These are phyloP conservation scores for Mnemiopsis leidyi DNA, from an alignment of 37 sponge, comb jelly and placozoan genomes.

Conservation along the genomic window DNA sequence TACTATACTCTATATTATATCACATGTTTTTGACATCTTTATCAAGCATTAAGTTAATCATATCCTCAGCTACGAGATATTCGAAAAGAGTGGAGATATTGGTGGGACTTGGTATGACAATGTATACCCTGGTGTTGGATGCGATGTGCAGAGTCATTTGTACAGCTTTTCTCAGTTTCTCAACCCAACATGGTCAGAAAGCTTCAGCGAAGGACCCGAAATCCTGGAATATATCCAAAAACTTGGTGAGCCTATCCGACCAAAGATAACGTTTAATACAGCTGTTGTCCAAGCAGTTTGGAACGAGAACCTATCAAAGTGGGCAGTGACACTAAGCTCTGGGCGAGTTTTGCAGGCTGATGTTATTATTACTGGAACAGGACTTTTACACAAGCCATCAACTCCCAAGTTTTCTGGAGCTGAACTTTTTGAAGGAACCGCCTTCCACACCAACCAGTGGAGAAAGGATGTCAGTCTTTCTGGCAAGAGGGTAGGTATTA, in stretches of 20 bases:
- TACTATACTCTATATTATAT: too few relatives aligned
- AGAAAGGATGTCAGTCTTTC: background rate
- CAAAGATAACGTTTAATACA: slow-evolving; percentile 39
- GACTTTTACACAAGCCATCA: background rate
- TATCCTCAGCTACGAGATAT: slow-evolving; percentile 8
- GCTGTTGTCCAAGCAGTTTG: background rate
- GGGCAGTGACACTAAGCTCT: background rate
- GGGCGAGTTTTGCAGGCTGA: background rate
- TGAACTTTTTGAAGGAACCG: slow-evolving; percentile 29
- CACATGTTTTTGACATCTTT: background rate
- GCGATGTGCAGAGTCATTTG: slow-evolving; percentile 44
- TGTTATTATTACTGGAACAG: slow-evolving; percentile 11
- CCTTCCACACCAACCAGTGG: slow-evolving; percentile 51
- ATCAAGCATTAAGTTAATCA: background rate
- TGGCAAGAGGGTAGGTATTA: slow-evolving; percentile 12
- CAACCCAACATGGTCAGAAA: slow-evolving; percentile 21
- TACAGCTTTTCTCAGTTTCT: slow-evolving; percentile 20
- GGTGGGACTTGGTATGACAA: slow-evolving; percentile 64
- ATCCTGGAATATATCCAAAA: slow-evolving; percentile 17
- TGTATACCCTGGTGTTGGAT: slow-evolving; percentile 55
- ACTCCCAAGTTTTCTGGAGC: slow-evolving; percentile 1
- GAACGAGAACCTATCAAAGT: background rate
- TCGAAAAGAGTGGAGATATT: slow-evolving; percentile 6
- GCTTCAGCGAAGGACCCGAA: slow-evolving; percentile 31
- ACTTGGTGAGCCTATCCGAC: slow-evolving; percentile 13